A percentile compares a stretch with the other conserved stretches of the same genome.
Evolutionary conservation across 2,888 invertebrate genomes (phyloP).

Genomic region (Lamellibrachia satsuma): DNA sequence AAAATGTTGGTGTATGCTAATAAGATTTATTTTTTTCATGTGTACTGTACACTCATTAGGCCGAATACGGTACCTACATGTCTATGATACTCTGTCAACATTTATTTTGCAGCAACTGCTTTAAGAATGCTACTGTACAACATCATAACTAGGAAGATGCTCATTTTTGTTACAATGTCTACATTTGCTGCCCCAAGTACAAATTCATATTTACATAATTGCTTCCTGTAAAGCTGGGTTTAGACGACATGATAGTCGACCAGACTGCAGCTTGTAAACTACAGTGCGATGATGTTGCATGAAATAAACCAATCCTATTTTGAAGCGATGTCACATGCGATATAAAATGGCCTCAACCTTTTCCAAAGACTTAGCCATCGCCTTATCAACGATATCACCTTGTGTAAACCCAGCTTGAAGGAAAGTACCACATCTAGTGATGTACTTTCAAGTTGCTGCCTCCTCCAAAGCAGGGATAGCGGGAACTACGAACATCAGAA

Average conservation of each 20-base stretch:
- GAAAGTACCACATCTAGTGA: background rate
- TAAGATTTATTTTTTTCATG: too few species aligned
- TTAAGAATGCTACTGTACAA: background rate
- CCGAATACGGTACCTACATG: too few species aligned
- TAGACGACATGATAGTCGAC: too few species aligned
- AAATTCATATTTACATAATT: background rate
- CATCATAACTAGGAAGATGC: background rate
- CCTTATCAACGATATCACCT: too few species aligned
- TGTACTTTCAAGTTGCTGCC: background rate
- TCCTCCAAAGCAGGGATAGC: background rate
- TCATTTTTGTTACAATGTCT: background rate
- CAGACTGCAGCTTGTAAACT: too few species aligned
- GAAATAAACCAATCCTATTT: too few species aligned
- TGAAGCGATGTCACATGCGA: too few species aligned
- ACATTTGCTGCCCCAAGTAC: background rate
- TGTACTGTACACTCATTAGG: too few species aligned
- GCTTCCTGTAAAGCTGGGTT: background rate
- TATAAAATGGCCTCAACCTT: too few species aligned
- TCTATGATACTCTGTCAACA: background rate
- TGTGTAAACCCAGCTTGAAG: background rate
- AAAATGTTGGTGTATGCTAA: too few species aligned
- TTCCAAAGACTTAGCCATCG: too few species aligned
- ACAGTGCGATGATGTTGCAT: too few species aligned
- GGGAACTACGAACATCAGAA: background rate
- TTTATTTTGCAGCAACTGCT: background rate